Base-by-base conservation (phyloP, 1,140 invertebrate genomes). In the Heliothis virescens region DNA sequence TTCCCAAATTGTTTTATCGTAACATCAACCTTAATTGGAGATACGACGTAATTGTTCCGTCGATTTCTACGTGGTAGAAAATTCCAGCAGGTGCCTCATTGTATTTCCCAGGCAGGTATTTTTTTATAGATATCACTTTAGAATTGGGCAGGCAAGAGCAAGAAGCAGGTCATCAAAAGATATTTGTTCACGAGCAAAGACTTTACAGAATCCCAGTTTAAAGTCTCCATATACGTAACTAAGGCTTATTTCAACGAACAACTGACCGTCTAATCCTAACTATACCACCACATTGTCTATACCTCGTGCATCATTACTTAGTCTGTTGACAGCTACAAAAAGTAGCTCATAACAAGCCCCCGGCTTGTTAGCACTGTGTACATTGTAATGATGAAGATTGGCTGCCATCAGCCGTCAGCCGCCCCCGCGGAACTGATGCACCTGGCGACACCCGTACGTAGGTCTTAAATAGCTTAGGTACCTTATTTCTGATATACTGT, bases 321-420 rank as follows among this genome's bases (percentile, higher is more conserved):
- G 11, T 21, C 48, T 13, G 18, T 7, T n/a, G 67, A 52, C 67
- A 29, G 47, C 67, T 53, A 21, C 67, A 71, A 71, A 71, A 71
- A 71, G 21, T 13, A 26, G 67, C 10, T 10, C 52, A 13, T 71
- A 71, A 71, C 48, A 52, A 71, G 48, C 67, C 47, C n/a, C 11
- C 50, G 18, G 21, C 67, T 71, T 29, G 48, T 63, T 63, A 53
- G 52, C 48, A 71, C 52, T 71, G 48, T 53, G 48, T 71, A 50
- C 67, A 26, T 13, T 52, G 63, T 16, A 67, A 71, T 71, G 52
- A 71, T 50, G 67, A 71, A 71, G 67, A 71, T 71, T 71, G 67
- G 67, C 67, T 52, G 18, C 48, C 48, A 26, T 71, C 67, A 71
- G 11, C 57, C 12, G 48, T 26, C 65, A 29, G 18, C 29, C 65